These are phyloP conservation scores for Argyresthia goedartella DNA, from an alignment of 2,888 invertebrate species.

Conservation along the genomic window DNA sequence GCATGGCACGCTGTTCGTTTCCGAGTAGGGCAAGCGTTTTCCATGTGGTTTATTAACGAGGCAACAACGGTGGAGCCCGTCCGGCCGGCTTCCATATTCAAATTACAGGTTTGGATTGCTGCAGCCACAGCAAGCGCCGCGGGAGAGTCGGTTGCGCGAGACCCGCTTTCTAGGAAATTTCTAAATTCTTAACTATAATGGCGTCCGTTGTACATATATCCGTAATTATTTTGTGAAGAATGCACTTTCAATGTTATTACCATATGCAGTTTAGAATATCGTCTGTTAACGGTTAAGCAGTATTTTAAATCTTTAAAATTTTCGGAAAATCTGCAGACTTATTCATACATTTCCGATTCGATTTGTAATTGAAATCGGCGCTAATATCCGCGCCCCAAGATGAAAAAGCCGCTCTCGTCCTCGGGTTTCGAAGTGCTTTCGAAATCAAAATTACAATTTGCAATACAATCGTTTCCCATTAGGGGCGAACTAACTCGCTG, in stretches of 20 bases:
- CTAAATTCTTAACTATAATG: conserved; percentile 22
- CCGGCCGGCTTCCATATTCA: conserved; percentile 39
- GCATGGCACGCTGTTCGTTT: conserved; percentile 11
- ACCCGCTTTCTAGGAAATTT: conserved; percentile 36
- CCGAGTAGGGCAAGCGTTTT: conserved; percentile 27
- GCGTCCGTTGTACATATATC: conserved; percentile 9
- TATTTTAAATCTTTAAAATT: no score
- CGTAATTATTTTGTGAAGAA: background rate
- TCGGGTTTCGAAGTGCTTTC: conserved; percentile 15
- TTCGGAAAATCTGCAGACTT: background rate
- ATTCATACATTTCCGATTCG: background rate
- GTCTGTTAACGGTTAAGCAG: no score
- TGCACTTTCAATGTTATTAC: background rate
- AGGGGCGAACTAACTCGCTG: conserved; percentile 3
- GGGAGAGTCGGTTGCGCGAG: conserved; percentile 22
- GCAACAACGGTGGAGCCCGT: conserved; percentile 17
- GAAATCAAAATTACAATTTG: conserved; percentile 18
- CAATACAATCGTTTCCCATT: conserved; percentile 13
- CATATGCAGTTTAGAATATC: no score
- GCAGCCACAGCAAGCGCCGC: conserved; percentile 21
- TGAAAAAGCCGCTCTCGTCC: background rate
- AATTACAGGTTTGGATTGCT: conserved; percentile 50
- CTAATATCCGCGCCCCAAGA: conserved; percentile 21
- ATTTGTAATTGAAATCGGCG: conserved; percentile 10
- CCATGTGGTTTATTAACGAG: conserved; percentile 30